Evolutionary conservation across 2,888 invertebrate genomes (phyloP), one percentile per base, ranked within the genome.

Genomic region (Erynnis tages): DNA sequence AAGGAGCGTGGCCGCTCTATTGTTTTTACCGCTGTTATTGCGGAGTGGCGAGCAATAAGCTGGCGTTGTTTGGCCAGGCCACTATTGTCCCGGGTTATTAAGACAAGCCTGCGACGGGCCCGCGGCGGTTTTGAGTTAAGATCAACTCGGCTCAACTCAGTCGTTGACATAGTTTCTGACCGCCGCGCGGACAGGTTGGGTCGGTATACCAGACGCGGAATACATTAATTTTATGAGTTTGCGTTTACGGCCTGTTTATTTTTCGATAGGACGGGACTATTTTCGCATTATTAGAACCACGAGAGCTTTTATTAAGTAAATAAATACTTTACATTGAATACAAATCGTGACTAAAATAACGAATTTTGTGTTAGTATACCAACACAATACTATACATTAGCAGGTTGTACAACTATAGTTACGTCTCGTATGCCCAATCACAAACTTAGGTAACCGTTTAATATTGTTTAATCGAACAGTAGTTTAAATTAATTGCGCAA

Each of bases 21-120:
- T 85, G 84, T 84, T 82, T 83, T 79, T 79, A 73, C 76, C 71
- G 75, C 71, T 78, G 82, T 78, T 82, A 81, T 82, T 82, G 82
- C 79, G 68, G 73, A 79, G 76, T 77, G 78, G 73, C 69, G 79
- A 79, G 84, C 83, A 85, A 85, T 84, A 84, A 84, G 79, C 79
- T 73, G 69, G 73, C 73, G 72, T 70, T 82, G 84, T 85, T 83
- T 79, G 79, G 73, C 75, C 72, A 75, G 79, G 76, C 79, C 73
- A 82, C 82, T 80, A 81, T 84, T 84, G 84, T 83, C 72, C 66
- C 71, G 64, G 72, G 79, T 84, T 86, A 85, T 83, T 85, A 82
- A 83, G 77, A 76, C 77, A 76, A 77, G 74, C 75, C 64, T 58
- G 65, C 65, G 65, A 69, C 69, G 63, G 58, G 74, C 75, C 65